phyloP scores from a whole-genome alignment of 1,140 invertebrate genomes.

The Cherax destructor region DNA sequence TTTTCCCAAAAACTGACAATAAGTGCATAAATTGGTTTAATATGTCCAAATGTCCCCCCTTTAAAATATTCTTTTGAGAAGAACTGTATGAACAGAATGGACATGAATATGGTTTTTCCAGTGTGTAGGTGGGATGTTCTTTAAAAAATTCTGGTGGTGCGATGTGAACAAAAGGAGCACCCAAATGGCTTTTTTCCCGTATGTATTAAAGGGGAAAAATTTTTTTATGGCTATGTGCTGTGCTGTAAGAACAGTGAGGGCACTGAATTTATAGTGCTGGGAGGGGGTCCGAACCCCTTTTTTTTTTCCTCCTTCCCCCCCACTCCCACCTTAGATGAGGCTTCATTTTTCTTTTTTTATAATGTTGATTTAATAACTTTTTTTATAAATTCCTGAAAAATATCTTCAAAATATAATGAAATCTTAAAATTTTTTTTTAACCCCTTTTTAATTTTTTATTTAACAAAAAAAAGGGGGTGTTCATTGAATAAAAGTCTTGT shows the following conservation, averaged over 20 bases:
- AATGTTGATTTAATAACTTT: not conserved
- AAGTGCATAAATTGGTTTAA: slow-evolving; percentile 13
- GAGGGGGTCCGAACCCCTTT: slow-evolving; percentile 6
- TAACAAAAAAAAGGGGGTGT: no score
- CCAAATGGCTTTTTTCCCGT: slow-evolving; percentile 15
- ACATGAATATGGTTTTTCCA: slow-evolving; percentile 20
- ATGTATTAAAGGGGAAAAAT: slow-evolving; percentile 3
- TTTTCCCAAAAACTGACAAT: not conserved
- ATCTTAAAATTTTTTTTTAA: no score
- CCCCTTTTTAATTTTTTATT: no score
- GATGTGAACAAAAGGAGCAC: slow-evolving; percentile 21
- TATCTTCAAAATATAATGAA: no score
- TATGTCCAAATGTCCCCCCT: slow-evolving; percentile 25
- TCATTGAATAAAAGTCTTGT: no score
- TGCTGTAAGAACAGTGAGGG: slow-evolving; percentile 31
- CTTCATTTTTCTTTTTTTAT: slow-evolving; percentile 12
- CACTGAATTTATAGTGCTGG: slow-evolving; percentile 1
- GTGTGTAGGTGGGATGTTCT: slow-evolving; percentile 22
- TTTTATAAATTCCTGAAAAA: no score
- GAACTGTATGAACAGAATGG: slow-evolving; percentile 25
- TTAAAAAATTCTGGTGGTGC: slow-evolving; percentile 13
- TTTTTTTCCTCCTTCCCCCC: slow-evolving; percentile 7
- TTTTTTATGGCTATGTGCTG: not conserved
- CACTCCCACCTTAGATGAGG: slow-evolving; percentile 32
- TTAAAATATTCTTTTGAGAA: slow-evolving; percentile 31